Evolutionary conservation across 2,888 invertebrate species (phyloP).

Genomic region (Tholera decimalis): DNA sequence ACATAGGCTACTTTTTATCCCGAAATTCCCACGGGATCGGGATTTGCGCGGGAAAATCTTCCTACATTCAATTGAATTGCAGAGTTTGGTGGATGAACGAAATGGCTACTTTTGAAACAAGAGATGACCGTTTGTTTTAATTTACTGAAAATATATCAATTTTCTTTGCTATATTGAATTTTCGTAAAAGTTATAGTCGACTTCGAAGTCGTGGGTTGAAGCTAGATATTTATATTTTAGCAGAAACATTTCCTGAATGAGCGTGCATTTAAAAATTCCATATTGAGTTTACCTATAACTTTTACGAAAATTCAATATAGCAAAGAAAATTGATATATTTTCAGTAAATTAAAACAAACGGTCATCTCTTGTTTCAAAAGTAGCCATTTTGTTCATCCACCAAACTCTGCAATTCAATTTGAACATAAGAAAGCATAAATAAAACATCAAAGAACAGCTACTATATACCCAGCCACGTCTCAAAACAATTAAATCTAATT

Average conservation of each 20-base stretch:
- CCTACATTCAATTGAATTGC: slow-evolving; percentile 21
- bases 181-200: no score
- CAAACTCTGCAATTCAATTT: slow-evolving; percentile 24
- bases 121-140: slow-evolving; percentile 4
- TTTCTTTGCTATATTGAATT: no score
- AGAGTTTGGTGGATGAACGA: neutral
- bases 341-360: slow-evolving; percentile 10
- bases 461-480: slow-evolving; percentile 14
- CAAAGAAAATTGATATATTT: neutral
- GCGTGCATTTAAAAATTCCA: no score
- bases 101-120: slow-evolving; percentile 13
- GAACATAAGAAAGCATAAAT: slow-evolving; percentile 32
- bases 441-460: slow-evolving; percentile 45
- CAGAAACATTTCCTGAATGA: no score
- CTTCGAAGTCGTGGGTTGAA: no score
- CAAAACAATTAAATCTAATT: slow-evolving; percentile 53
- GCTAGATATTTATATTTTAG: no score
- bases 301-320: no score
- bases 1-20: no score
- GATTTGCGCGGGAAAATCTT: no score
- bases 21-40: no score
- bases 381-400: slow-evolving; percentile 3
- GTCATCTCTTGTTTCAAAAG: neutral
- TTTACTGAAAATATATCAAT: neutral
- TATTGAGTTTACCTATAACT: no score